A percentile compares a stretch with the other conserved stretches of the same genome.
Conservation (phyloP, 1,140 invertebrate species). For the Trichomalopsis sarcophagae region DNA sequence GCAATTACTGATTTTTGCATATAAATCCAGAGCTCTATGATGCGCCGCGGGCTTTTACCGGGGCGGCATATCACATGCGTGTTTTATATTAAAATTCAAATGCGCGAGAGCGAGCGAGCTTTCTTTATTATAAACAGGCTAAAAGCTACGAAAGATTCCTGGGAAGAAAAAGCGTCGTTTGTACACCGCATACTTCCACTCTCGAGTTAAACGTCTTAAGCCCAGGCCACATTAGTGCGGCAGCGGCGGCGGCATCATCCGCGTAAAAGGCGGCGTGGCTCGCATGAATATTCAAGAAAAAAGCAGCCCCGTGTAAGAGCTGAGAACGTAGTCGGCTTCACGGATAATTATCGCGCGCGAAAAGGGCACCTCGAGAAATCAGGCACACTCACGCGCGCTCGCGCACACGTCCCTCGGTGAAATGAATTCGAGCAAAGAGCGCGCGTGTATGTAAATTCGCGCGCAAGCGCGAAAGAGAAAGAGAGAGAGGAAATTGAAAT, state of each 20-base stretch:
- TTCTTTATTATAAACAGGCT: no score
- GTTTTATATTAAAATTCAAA: background rate
- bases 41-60: background rate
- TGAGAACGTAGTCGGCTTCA: background rate
- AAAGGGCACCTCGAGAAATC: slow-evolving; percentile 17
- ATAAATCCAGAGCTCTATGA: background rate
- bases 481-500: slow-evolving; percentile 41
- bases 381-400: background rate
- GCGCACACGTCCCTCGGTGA: background rate
- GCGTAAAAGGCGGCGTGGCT: background rate
- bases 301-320: background rate
- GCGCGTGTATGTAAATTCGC: slow-evolving; percentile 45
- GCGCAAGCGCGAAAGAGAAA: background rate
- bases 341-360: slow-evolving; percentile 34
- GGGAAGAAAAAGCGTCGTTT: background rate
- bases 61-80: background rate
- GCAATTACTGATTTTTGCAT: background rate
- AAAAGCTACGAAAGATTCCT: background rate
- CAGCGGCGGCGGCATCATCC: background rate
- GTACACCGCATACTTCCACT: background rate
- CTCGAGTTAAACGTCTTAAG: background rate
- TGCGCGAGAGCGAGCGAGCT: no score
- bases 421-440: slow-evolving; percentile 31
- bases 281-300: slow-evolving; percentile 31
- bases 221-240: background rate